Conservation (phyloP, 2,113 vertebrate species). For the Semnornis frantzii region DNA sequence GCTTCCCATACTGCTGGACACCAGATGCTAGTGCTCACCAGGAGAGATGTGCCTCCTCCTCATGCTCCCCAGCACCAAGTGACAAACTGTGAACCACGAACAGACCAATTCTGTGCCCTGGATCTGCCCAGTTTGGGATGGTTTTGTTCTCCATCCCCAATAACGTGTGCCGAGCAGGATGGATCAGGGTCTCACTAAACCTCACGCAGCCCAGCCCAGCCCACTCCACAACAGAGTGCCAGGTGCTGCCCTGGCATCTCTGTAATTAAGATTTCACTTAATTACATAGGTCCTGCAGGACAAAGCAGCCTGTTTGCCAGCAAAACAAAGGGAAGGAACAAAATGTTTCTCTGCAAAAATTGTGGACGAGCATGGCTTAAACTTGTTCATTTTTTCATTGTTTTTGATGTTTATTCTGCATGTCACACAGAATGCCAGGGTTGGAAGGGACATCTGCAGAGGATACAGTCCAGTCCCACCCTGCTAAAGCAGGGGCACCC, state of each 20-base stretch:
- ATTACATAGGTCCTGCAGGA: neutral
- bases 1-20: neutral
- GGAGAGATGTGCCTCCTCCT: neutral
- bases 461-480: too few relatives aligned
- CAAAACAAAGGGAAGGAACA: neutral
- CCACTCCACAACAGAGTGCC: neutral
- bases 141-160: neutral
- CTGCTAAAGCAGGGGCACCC: too few relatives aligned
- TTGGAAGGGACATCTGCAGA: too few relatives aligned
- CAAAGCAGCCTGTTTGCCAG: neutral
- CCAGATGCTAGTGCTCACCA: rapidly evolving
- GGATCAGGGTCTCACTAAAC: neutral
- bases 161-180: rapidly evolving
- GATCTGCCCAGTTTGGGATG: rapidly evolving
- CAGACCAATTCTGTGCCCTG: neutral
- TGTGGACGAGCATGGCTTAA: neutral
- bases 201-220: neutral
- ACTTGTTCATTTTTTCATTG: neutral
- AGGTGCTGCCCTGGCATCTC: neutral
- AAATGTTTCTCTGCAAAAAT: neutral
- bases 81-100: neutral
- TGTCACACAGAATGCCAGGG: too few relatives aligned
- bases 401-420: neutral
- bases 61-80: neutral
- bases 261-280: neutral